These are phyloP conservation scores for Lepidurus apus DNA, from an alignment of 1,140 invertebrate species.

Conservation along the genomic window DNA sequence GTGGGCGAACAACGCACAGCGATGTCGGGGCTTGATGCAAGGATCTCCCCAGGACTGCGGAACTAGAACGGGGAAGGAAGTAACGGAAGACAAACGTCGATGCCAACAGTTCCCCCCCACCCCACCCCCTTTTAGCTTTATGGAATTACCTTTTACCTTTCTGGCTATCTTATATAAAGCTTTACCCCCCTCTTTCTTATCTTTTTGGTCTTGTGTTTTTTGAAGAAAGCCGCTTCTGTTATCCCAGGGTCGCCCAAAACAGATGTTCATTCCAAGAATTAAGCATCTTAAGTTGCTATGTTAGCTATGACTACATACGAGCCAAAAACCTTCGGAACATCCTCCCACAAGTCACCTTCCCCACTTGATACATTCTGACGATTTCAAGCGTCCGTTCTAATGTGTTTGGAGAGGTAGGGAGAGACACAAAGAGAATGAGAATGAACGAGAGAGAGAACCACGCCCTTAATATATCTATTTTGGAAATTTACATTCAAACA, in stretches of 20 bases:
- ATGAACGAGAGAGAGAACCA: background rate
- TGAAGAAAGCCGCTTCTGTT: no score
- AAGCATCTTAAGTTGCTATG: background rate
- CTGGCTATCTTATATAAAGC: no score
- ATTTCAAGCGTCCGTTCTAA: background rate
- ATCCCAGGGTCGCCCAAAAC: no score
- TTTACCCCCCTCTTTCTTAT: no score
- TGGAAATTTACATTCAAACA: background rate
- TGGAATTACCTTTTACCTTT: background rate
- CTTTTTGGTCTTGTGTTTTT: no score
- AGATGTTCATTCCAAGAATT: no score
- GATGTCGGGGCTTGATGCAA: background rate
- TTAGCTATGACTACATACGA: background rate
- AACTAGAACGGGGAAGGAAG: background rate
- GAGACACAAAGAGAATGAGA: no score
- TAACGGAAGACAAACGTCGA: conserved; percentile 13
- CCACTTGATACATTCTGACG: background rate
- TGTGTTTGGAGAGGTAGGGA: background rate
- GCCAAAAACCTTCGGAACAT: background rate
- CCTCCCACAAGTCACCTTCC: background rate
- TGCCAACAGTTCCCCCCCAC: background rate
- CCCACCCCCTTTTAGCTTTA: background rate
- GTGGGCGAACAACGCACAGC: background rate
- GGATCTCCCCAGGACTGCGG: background rate
- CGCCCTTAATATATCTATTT: conserved; percentile 5